Percentiles rank a stretch among this genome's conserved stretches.
Evolutionary conservation across 64 coral and sea anemone species (phyloP).

Genomic region (Dendronephthya gigantea): DNA sequence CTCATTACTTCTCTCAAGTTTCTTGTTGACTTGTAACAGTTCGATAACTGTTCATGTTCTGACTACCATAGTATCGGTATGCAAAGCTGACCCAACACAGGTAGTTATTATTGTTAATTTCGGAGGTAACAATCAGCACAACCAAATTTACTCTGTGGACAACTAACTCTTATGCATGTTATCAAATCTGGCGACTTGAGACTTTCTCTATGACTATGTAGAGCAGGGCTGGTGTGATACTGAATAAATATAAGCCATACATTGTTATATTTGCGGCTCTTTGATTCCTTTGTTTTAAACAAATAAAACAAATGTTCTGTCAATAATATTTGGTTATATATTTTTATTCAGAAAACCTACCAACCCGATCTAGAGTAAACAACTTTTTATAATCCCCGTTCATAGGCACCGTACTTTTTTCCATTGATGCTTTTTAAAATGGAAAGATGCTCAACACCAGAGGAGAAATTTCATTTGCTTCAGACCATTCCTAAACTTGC

Average conservation of each 20-base stretch:
- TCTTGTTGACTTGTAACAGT: background rate
- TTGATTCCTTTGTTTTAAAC: no score
- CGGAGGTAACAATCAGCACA: no score
- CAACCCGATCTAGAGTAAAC: background rate
- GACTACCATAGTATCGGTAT: background rate
- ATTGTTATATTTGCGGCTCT: no score
- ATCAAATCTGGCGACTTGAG: no score
- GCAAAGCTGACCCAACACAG: background rate
- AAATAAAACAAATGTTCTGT: no score
- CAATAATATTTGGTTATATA: no score
- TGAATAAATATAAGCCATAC: no score
- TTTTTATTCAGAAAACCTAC: no score
- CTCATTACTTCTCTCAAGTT: background rate
- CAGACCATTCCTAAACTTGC: conserved; percentile 71
- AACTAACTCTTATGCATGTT: no score
- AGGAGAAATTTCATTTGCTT: conserved; percentile 51
- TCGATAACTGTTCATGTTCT: background rate
- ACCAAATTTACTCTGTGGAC: no score
- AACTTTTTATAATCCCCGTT: background rate
- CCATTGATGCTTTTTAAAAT: conserved; percentile 82
- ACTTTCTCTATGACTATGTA: no score
- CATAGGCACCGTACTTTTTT: conserved; percentile 56
- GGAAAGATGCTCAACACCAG: conserved; percentile 41
- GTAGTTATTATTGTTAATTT: background rate
- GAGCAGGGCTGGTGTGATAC: no score